Evolutionary conservation across 2,888 invertebrate genomes (phyloP).

Genomic region (Caenorhabditis sinica): DNA sequence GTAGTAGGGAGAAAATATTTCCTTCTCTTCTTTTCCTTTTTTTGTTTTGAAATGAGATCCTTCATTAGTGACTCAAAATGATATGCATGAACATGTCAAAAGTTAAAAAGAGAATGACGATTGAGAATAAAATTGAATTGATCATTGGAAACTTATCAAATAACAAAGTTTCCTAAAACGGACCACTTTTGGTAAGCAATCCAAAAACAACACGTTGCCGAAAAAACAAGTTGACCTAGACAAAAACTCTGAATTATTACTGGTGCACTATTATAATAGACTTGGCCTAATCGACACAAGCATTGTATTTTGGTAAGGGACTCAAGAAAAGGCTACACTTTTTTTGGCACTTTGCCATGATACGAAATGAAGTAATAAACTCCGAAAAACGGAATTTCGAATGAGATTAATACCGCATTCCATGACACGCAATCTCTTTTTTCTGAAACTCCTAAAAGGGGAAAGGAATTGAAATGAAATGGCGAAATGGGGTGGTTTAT

Average conservation of each 20-base stretch:
- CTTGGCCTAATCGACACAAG: neutral
- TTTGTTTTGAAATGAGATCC: conserved; percentile 8
- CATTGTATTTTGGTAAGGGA: neutral
- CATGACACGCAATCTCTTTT: conserved; percentile 37
- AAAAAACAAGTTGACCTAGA: conserved; percentile 15
- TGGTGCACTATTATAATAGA: neutral
- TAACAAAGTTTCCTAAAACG: conserved; percentile 1
- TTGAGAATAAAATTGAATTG: neutral
- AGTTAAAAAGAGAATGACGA: conserved; percentile 16
- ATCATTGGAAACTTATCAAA: conserved; percentile 13
- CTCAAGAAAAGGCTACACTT: neutral
- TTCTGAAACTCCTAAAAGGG: conserved; percentile 27
- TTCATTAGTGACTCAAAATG: conserved; percentile 28
- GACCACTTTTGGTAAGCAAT: neutral
- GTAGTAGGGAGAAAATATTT: conserved; percentile 3
- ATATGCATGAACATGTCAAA: conserved; percentile 18
- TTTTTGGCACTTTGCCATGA: neutral
- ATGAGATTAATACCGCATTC: conserved; percentile 20
- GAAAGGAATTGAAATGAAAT: neutral
- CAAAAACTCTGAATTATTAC: conserved; percentile 38
- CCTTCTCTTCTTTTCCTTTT: neutral
- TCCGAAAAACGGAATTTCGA: conserved; percentile 16
- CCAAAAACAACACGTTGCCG: neutral
- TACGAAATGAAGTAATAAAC: neutral
- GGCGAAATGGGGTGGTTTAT: conserved; percentile 5